Percentiles rank a stretch among this genome's conserved stretches.
Evolutionary conservation across 2,888 invertebrate genomes (phyloP).

Genomic region (Chamaedrilus cognettii): DNA sequence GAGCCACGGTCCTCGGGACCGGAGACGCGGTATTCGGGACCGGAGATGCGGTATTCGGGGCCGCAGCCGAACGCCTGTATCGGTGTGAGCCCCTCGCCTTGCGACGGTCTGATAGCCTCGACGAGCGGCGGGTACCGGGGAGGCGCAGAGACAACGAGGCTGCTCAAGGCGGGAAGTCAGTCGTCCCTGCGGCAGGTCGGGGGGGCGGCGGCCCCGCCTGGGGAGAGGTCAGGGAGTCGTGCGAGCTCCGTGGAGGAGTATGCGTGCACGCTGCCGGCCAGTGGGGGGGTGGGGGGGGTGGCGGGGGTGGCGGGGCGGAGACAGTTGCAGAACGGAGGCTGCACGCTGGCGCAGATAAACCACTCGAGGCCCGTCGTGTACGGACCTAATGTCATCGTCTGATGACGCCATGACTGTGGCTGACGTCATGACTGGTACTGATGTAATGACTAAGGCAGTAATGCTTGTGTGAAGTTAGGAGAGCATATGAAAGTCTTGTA

Average conservation of each 20-base stretch:
- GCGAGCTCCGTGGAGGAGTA: neutral
- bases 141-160: neutral
- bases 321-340: neutral
- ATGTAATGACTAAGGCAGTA: no score
- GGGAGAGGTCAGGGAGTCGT: neutral
- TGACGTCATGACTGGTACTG: no score
- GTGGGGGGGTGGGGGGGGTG: no score
- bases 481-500: no score
- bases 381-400: conserved; percentile 3
- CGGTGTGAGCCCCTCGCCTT: neutral
- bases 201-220: neutral
- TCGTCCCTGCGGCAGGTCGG: neutral
- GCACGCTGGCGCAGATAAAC: neutral
- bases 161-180: neutral
- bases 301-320: neutral
- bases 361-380: neutral
- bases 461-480: no score
- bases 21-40: no score
- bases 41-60: no score
- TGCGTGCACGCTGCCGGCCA: neutral
- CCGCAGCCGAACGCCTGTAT: conserved; percentile 6
- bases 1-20: no score
- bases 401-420: neutral
- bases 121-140: neutral
- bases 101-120: neutral